These are phyloP conservation scores for Chloebia gouldiae DNA, from an alignment of 2,113 vertebrate genomes.

Conservation along the genomic window DNA sequence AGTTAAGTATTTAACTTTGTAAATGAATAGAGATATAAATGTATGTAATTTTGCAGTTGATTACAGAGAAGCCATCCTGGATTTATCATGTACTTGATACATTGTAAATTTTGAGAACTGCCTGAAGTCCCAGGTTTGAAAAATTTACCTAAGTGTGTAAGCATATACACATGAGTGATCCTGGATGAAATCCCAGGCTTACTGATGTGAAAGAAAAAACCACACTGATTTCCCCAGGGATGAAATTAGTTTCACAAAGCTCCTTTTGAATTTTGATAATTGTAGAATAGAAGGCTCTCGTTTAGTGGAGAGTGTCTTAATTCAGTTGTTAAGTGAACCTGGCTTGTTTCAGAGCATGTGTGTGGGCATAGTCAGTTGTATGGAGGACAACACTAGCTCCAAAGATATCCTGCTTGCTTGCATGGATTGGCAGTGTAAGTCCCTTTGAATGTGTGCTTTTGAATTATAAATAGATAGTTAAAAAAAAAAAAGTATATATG, in stretches of 20 bases:
- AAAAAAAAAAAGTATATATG: not conserved
- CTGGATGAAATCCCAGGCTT: not conserved
- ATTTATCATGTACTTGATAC: slow-evolving; percentile 57
- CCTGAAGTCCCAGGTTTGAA: not conserved
- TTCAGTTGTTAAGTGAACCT: not conserved
- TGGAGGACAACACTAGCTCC: not conserved
- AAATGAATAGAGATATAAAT: not conserved
- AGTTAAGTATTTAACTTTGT: not conserved
- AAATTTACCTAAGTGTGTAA: not conserved
- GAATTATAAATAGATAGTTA: not conserved
- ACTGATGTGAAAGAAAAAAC: not conserved
- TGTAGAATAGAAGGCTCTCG: not conserved
- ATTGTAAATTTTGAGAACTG: slow-evolving; percentile 8
- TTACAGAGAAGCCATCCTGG: slow-evolving; percentile 66
- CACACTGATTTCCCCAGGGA: not conserved
- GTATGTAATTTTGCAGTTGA: not conserved
- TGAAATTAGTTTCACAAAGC: not conserved
- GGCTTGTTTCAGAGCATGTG: not conserved
- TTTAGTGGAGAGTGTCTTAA: not conserved
- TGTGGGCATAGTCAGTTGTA: not conserved
- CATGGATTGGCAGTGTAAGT: not conserved
- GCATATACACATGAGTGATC: not conserved
- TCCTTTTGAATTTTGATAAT: not conserved
- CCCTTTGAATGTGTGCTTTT: not conserved
- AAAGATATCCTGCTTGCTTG: not conserved